Evolutionary conservation across 2,797 vertebrate genomes (phyloP).

Genomic region (Discoglossus pictus): DNA sequence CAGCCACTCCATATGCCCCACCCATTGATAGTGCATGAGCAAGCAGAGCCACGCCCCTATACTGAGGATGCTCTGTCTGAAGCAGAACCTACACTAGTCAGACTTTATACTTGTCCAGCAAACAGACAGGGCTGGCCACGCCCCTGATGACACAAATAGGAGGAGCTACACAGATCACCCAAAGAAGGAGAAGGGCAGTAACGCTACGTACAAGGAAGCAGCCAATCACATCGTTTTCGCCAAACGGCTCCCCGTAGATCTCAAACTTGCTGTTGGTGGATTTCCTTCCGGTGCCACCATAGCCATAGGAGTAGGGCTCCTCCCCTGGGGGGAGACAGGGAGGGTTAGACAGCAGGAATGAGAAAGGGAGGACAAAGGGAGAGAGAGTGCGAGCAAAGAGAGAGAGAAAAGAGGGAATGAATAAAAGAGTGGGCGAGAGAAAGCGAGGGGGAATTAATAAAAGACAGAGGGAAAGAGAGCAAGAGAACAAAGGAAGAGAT

Average conservation of each 20-base stretch:
- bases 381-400: no score
- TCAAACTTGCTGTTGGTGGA: conserved; percentile 86
- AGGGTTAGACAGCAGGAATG: neutral
- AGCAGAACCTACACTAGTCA: no score
- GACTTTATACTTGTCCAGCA: no score
- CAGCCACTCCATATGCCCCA: no score
- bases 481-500: neutral
- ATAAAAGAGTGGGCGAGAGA: conserved; percentile 22
- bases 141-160: no score
- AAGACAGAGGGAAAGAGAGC: neutral
- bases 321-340: conserved; percentile 71
- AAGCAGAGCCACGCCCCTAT: no score
- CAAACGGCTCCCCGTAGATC: conserved; percentile 86
- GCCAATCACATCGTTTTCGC: conserved; percentile 89
- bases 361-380: no score
- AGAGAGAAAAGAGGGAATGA: conserved; percentile 9
- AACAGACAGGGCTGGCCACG: no score
- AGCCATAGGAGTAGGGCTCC: conserved; percentile 89
- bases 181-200: neutral
- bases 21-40: no score
- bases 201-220: conserved; percentile 82
- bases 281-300: conserved; percentile 91
- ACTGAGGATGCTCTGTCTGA: no score
- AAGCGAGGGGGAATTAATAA: neutral
- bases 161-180: neutral